Base-by-base conservation (phyloP, 1,140 invertebrate species). In the Penaeus vannamei region DNA sequence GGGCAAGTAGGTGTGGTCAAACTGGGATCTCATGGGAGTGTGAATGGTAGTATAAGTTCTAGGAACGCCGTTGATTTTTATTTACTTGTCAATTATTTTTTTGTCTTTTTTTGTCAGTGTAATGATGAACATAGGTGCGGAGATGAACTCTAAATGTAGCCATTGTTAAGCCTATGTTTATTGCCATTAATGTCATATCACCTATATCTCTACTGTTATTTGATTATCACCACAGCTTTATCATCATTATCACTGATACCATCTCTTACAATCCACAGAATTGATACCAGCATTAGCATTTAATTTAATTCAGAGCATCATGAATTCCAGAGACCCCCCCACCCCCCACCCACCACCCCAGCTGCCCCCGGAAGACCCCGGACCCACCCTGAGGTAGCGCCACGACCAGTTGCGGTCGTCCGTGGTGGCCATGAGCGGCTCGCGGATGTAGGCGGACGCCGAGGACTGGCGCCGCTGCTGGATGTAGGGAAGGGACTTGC, bases 361-460 rank as follows among this genome's bases (percentile, higher is more conserved):
- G 8, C 46, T 8, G 14, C 14, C 46, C 46, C 46, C 8, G 14
- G 46, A 79, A 0, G 46, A 2, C 46, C 46, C 46, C 8, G 0
- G 53, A 80, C 86, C 36, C 10, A 87, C 86, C 86, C 86, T 87
- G 79, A 87, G 86, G 79, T 87, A 87, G 42, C 62, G 61, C 86
- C 86, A 82, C 36, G 86, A 87, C 86, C 86, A 87, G 86, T 87
- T 87, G 1, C 86, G 60, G 79, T 87, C 86, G 42, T 87, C 80
- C 8, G 77, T 87, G 23, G 17, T 83, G 80, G 77, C 86, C 8
- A 64, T 64, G 62, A 87, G 61, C 14, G 86, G 79, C 26, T 87
- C 86, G 8, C 22, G 46, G 62, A 83, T 87, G 86, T 60, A 87
- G 61, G 79, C 86, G 4, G 86, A 87, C 79, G 86, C 79, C 19